Base-by-base conservation (phyloP, 2,113 vertebrate species). In the Eulemur rufifrons region DNA sequence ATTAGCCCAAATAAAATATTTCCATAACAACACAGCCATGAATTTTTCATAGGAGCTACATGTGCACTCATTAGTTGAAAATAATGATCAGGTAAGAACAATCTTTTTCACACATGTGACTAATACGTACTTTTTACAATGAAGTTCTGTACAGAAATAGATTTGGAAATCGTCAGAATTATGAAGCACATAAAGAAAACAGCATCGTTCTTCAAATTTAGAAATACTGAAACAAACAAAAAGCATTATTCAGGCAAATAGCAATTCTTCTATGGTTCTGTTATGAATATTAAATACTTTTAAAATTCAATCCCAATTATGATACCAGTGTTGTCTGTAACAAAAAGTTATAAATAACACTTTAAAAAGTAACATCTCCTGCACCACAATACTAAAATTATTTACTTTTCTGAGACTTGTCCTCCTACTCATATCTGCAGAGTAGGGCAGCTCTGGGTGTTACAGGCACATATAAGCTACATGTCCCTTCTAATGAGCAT, bases 81-180 rank as follows among this genome's bases (percentile, higher is more conserved):
- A 89, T 86, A 93, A 91, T 59, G 13, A 85, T 81, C 47, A 93
- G 21, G 69, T 90, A 86, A 69, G 39, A 91, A 94, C 6, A 59
- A 56, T 21, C 45, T 25, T 64, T 74, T 83, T 78, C 52, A 93
- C 18, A 66, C 23, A 52, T 21, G 76, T 20, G 95, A 96, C 1
- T 90, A 96, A 68, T 85, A 98, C 98, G 8, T 94, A 99, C 99
- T 99, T 99, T 98, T 99, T 99, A 98, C 99, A 99, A 97, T 99
- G 99, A 97, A 99, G 99, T 98, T 99, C 99, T 52, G 99, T 99
- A 96, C 99, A 99, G 98, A 99, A 99, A 94, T 99, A 99, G 98
- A 99, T 99, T 98, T 99, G 99, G 97, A 99, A 99, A 97, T 99
- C 99, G 69, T 99, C 99, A 0, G 99, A 99, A 98, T 99, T 99